Conservation (phyloP, 2,113 vertebrate species). For the Etia nguti region DNA sequence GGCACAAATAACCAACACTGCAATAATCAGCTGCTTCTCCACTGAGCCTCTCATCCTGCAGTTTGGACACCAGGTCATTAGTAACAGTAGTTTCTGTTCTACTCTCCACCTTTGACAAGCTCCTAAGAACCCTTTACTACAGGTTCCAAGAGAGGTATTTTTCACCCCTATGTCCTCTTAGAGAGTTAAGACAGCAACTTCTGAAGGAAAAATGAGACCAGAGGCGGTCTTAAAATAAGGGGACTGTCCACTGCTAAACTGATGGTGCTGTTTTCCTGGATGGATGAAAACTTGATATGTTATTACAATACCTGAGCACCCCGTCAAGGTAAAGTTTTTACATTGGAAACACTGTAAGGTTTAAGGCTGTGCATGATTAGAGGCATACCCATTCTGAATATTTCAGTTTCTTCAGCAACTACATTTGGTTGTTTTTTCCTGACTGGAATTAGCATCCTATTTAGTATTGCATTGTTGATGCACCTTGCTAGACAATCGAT, state of each 20-base stretch:
- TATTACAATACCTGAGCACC: too few species aligned
- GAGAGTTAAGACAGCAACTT: background rate
- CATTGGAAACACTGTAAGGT: background rate
- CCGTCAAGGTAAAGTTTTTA: background rate
- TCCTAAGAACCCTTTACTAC: background rate
- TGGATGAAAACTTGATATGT: too few species aligned
- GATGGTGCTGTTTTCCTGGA: too few species aligned
- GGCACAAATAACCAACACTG: background rate
- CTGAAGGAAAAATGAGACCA: background rate
- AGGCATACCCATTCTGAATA: background rate
- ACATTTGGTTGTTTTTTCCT: background rate
- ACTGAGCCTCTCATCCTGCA: background rate
- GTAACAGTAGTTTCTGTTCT: background rate
- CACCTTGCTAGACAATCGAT: background rate
- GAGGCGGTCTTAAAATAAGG: background rate
- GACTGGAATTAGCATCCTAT: background rate
- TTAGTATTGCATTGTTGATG: background rate
- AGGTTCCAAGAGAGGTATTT: background rate
- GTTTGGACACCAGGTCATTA: background rate
- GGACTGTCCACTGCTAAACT: background rate
- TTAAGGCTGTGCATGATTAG: background rate
- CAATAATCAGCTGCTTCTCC: background rate
- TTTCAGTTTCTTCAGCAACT: background rate
- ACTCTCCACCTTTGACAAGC: background rate
- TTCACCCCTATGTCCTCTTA: background rate